Conservation (phyloP, 2,888 invertebrate species). For the Oscheius sp. region DNA sequence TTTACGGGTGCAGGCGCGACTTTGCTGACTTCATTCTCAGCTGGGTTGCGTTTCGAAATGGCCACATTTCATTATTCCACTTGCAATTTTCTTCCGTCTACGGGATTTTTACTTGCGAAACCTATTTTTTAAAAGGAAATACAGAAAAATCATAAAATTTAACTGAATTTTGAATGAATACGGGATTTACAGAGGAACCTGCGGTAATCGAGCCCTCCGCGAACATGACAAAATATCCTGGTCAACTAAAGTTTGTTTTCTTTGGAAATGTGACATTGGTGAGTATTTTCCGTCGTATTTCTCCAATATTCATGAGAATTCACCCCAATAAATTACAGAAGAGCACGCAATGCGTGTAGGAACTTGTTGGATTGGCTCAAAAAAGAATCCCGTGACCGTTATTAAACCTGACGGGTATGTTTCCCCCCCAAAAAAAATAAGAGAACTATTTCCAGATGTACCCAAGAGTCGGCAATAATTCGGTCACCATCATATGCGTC, state of each 20-base stretch:
- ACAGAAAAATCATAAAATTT: neutral
- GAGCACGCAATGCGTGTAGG: constrained; percentile 56
- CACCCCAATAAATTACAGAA: constrained; percentile 41
- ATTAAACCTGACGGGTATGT: constrained; percentile 44
- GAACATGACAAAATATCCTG: constrained; percentile 41
- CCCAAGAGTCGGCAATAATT: constrained; percentile 50
- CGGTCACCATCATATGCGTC: constrained; percentile 50
- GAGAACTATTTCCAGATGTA: constrained; percentile 36
- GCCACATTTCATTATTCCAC: too few species aligned
- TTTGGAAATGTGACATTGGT: constrained; percentile 56
- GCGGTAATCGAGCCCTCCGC: constrained; percentile 30
- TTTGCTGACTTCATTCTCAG: too few species aligned
- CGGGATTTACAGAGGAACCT: constrained; percentile 24
- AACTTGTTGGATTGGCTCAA: constrained; percentile 53
- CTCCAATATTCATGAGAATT: neutral
- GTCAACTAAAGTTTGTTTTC: constrained; percentile 56
- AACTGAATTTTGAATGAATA: neutral
- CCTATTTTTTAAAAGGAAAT: neutral
- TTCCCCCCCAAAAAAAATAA: neutral
- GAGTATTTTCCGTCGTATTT: constrained; percentile 29
- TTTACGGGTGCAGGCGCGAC: too few species aligned
- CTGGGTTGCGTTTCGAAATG: too few species aligned
- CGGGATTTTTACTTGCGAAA: neutral
- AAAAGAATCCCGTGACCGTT: constrained; percentile 49
- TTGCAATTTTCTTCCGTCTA: neutral